Evolutionary conservation across 2,113 vertebrate species (phyloP).

Genomic region (Polypterus bichir): DNA sequence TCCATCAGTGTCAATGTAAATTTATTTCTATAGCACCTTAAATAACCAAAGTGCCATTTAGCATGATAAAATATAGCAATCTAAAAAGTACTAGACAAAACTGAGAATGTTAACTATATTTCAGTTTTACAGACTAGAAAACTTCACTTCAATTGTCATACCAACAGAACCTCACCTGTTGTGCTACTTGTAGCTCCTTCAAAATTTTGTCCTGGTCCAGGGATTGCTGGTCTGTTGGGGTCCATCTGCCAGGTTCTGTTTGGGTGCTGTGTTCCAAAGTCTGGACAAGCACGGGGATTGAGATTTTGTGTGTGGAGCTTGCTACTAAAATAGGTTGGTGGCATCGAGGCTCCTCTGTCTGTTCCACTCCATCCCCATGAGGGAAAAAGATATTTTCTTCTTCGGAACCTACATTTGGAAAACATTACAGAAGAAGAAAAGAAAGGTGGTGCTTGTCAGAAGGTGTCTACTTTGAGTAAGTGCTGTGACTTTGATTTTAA

Average conservation of each 20-base stretch:
- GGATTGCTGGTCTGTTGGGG: conserved; percentile 16
- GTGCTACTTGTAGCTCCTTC: background rate
- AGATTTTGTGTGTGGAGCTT: conserved; percentile 8
- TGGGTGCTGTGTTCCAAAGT: conserved; percentile 42
- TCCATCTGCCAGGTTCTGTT: conserved; percentile 43
- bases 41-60: background rate
- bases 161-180: conserved; percentile 21
- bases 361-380: conserved; percentile 33
- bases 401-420: conserved; percentile 39
- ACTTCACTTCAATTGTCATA: conserved; percentile 3
- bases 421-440: background rate
- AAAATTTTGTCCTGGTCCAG: background rate
- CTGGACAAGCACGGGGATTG: background rate
- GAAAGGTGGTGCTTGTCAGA: background rate
- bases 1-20: background rate
- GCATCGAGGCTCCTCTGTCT: conserved; percentile 19
- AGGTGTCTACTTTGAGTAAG: background rate
- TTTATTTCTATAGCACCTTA: background rate
- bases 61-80: background rate
- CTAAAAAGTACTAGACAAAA: background rate
- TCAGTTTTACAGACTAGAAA: conserved; percentile 19
- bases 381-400: conserved; percentile 57
- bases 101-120: background rate
- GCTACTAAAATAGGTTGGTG: conserved; percentile 9
- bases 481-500: background rate